These are phyloP conservation scores for Rhinogobio ventralis DNA, from an alignment of 2,797 vertebrate species.

Conservation along the genomic window DNA sequence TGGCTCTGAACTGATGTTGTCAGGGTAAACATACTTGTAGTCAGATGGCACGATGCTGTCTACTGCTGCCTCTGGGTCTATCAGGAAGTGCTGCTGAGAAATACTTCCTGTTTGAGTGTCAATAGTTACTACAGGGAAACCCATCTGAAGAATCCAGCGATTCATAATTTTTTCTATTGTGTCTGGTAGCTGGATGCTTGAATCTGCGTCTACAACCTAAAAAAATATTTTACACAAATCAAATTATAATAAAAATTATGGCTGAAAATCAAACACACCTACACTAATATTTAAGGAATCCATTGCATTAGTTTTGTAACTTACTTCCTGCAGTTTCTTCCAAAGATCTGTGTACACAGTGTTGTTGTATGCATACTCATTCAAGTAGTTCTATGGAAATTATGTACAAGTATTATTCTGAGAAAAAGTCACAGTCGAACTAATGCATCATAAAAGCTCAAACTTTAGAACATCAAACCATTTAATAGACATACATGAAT, in stretches of 20 bases:
- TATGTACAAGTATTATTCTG: not conserved
- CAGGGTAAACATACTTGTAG: slow-evolving; percentile 80
- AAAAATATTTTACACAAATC: not conserved
- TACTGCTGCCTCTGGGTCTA: slow-evolving; percentile 77
- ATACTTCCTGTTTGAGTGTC: slow-evolving; percentile 77
- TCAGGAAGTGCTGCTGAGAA: slow-evolving; percentile 87
- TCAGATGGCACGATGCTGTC: slow-evolving; percentile 74
- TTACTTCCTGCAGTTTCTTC: slow-evolving; percentile 83
- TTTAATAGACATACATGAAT: slow-evolving; percentile 33
- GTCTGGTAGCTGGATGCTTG: slow-evolving; percentile 59
- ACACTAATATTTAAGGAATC: not conserved
- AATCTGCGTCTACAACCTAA: slow-evolving; percentile 72
- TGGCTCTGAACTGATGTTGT: not conserved
- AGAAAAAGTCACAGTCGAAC: not conserved
- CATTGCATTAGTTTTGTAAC: slow-evolving; percentile 3
- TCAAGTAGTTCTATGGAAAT: slow-evolving; percentile 85
- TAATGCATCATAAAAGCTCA: not conserved
- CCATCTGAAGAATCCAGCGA: slow-evolving; percentile 93
- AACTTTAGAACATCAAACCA: not conserved
- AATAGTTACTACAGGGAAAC: slow-evolving; percentile 88
- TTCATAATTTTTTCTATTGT: slow-evolving; percentile 85
- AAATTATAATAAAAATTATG: not conserved
- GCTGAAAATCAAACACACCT: not conserved
- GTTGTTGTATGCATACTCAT: slow-evolving; percentile 79
- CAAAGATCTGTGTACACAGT: slow-evolving; percentile 86